phyloP scores from a whole-genome alignment of 1,140 invertebrate species.

The Achroia grisella region DNA sequence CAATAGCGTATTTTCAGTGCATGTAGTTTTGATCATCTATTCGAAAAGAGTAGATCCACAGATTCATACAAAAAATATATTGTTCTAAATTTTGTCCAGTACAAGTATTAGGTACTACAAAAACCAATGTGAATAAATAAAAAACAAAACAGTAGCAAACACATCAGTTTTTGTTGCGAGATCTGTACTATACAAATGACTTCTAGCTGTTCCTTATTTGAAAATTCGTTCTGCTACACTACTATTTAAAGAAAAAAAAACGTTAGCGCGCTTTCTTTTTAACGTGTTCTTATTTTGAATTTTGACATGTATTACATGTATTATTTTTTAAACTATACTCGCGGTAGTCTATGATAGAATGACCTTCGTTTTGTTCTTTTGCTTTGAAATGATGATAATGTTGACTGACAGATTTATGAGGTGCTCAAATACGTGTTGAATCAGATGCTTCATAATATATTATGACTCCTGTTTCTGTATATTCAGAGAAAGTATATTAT shows the following conservation, averaged over 20 bases:
- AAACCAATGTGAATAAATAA: too few species aligned
- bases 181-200: slow-evolving; percentile 27
- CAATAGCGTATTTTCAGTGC: too few species aligned
- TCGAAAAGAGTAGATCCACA: too few species aligned
- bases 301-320: slow-evolving; percentile 1
- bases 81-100: too few species aligned
- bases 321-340: background rate
- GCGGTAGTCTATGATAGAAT: background rate
- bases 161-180: too few species aligned
- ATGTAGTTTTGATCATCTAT: too few species aligned
- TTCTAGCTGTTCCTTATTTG: slow-evolving; percentile 35
- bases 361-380: slow-evolving; percentile 1
- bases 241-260: slow-evolving; percentile 25
- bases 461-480: too few species aligned
- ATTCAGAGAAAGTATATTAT: too few species aligned
- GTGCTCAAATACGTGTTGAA: slow-evolving; percentile 1
- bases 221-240: slow-evolving; percentile 36
- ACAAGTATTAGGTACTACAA: too few species aligned
- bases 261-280: slow-evolving; percentile 19
- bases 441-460: background rate
- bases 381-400: background rate
- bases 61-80: too few species aligned
- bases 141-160: too few species aligned
- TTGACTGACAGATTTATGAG: slow-evolving; percentile 2
- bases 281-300: slow-evolving; percentile 14